Conservation (phyloP, 2,888 invertebrate genomes). For the Trypoxylon attenuatum region DNA sequence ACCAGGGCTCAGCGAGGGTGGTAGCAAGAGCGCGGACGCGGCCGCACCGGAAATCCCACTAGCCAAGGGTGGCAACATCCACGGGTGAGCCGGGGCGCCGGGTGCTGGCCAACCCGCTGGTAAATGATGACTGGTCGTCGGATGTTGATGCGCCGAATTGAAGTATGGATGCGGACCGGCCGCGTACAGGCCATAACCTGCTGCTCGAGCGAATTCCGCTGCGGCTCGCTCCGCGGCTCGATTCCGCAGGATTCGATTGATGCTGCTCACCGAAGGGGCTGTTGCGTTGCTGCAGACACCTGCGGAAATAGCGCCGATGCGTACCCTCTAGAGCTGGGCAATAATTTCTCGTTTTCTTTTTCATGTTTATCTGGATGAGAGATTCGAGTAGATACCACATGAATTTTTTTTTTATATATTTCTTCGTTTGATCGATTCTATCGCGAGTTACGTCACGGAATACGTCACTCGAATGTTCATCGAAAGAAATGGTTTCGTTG, state of each 20-base stretch:
- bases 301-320: constrained; percentile 70
- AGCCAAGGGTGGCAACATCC: constrained; percentile 67
- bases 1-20: constrained; percentile 75
- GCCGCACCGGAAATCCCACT: constrained; percentile 76
- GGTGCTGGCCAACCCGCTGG: constrained; percentile 78
- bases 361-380: no score
- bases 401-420: no score
- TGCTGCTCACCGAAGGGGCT: constrained; percentile 97
- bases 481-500: no score
- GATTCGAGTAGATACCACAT: no score
- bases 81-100: constrained; percentile 76
- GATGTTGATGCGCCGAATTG: constrained; percentile 77
- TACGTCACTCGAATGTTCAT: no score
- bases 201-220: constrained; percentile 94
- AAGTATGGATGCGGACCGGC: constrained; percentile 81
- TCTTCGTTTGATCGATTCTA: no score
- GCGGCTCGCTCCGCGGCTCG: constrained; percentile 97
- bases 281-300: constrained; percentile 96
- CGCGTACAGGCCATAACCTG: constrained; percentile 88
- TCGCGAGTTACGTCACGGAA: no score
- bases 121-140: constrained; percentile 78
- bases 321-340: no score
- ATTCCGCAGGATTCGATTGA: constrained; percentile 96
- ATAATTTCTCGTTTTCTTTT: no score
- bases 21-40: constrained; percentile 75